phyloP scores from a whole-genome alignment of 2,797 vertebrate species.

The Spea hammondii region DNA sequence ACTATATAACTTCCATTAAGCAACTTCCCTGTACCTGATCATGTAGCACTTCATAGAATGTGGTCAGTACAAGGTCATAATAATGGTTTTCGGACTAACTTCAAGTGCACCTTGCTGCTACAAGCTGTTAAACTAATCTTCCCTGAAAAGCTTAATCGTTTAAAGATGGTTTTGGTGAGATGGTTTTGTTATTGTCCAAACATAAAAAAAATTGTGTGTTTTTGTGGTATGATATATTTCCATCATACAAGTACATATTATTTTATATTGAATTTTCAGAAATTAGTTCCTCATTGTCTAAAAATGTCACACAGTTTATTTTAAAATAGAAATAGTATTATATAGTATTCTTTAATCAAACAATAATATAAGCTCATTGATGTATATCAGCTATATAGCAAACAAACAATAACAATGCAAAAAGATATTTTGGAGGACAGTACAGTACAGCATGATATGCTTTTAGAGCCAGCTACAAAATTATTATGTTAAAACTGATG shows the following conservation, averaged over 20 bases:
- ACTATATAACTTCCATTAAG: constrained; percentile 86
- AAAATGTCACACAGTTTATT: neutral
- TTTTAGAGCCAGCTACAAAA: no score
- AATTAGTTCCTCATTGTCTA: neutral
- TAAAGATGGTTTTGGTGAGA: constrained; percentile 24
- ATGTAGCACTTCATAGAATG: constrained; percentile 80
- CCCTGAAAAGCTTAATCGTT: constrained; percentile 45
- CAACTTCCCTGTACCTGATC: constrained; percentile 87
- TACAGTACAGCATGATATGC: no score
- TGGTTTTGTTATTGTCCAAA: constrained; percentile 32
- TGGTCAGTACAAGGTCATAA: constrained; percentile 87
- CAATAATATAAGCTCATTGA: neutral
- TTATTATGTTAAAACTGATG: no score
- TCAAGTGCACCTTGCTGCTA: constrained; percentile 70
- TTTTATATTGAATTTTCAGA: neutral
- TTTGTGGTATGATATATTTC: constrained; percentile 29
- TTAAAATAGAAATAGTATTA: neutral
- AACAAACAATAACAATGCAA: no score
- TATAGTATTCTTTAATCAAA: neutral
- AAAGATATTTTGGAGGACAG: no score
- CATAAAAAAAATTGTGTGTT: constrained; percentile 22
- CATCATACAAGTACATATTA: constrained; percentile 12
- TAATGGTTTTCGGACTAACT: constrained; percentile 73
- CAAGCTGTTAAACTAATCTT: constrained; percentile 75
- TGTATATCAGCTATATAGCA: no score